Evolutionary conservation across 1,140 invertebrate genomes (phyloP), one percentile per base, ranked within the genome.

Genomic region (Drosophila suzukii): DNA sequence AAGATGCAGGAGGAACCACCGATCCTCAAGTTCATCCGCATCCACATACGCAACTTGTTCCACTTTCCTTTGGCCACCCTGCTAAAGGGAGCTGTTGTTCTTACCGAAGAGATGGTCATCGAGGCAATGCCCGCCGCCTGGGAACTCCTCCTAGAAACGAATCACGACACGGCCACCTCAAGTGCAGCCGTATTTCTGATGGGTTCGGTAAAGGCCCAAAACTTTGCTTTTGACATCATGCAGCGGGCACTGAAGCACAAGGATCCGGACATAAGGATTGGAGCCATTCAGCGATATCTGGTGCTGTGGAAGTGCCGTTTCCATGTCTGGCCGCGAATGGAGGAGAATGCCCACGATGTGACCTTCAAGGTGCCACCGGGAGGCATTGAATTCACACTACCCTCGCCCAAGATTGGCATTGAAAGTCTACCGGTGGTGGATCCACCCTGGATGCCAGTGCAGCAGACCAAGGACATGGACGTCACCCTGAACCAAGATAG

Each of bases 301-400:
- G 96, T 97, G 8, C 93, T 99, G 38, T 99, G 99, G 99, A 97
- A 97, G 91, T 95, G 97, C 77, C 94, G 99, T n/a, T 99, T 98
- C 92, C 99, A 99, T 94, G 98, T 99, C 6, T 99, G 98, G 98
- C 97, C 98, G 0, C 94, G 98, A 67, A 99, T 99, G 98, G 99
- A 99, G 93, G 98, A 99, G 92, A 96, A 97, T 27, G 98, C 98
- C 6, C 97, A 99, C 57, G 91, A 92, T 55, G 91, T 97, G 15
- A 96, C 96, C 0, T 99, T 99, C 85, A 99, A 99, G 94, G 96
- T 99, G 0, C 98, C 98, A 6, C 99, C 99, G 0, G 98, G 99
- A 0, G 97, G 97, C 20, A 99, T 99, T 73, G 99, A 99, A 90
- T 99, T 99, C 90, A 99, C 98, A 1, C 93, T 99, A 15, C 99